Percentiles rank a stretch among this genome's conserved stretches.
These are phyloP conservation scores for Heliangelus exortis DNA, from an alignment of 2,797 vertebrate genomes.

Conservation along the genomic window DNA sequence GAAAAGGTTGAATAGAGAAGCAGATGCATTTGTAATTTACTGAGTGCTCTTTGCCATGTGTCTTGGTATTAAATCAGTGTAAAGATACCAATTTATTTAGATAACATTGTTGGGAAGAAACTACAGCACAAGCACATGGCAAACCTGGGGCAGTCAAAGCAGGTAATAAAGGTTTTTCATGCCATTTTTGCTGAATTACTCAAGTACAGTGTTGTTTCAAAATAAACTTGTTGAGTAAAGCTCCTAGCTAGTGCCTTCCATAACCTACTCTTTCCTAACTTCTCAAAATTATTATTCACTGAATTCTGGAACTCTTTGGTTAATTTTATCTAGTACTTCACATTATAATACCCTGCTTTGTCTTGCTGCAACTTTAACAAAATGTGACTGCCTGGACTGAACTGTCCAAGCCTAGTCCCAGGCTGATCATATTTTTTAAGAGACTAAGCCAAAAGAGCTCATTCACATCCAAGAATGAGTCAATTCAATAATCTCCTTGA, in stretches of 20 bases:
- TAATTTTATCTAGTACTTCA: background rate
- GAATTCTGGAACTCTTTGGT: background rate
- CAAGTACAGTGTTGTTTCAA: background rate
- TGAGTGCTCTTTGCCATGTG: background rate
- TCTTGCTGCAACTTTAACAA: constrained; percentile 36
- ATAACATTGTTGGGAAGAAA: background rate
- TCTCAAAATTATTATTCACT: background rate
- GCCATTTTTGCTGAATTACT: background rate
- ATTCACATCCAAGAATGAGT: background rate
- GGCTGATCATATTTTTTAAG: constrained; percentile 17
- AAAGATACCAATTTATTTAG: background rate
- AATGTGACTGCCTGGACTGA: background rate
- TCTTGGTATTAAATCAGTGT: background rate
- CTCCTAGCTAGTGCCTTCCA: background rate
- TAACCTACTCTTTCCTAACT: background rate
- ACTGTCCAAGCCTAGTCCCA: constrained; percentile 6
- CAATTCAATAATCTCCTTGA: background rate
- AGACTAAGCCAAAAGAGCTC: background rate
- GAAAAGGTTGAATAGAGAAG: background rate
- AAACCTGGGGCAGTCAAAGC: background rate
- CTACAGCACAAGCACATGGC: background rate
- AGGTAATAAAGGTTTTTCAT: background rate
- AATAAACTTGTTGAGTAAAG: background rate
- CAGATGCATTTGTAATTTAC: background rate
- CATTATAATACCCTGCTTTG: background rate